Percentiles rank a stretch among this genome's conserved stretches.
These are phyloP conservation scores for Florisuga fusca DNA, from an alignment of 2,797 vertebrate genomes.

Conservation along the genomic window DNA sequence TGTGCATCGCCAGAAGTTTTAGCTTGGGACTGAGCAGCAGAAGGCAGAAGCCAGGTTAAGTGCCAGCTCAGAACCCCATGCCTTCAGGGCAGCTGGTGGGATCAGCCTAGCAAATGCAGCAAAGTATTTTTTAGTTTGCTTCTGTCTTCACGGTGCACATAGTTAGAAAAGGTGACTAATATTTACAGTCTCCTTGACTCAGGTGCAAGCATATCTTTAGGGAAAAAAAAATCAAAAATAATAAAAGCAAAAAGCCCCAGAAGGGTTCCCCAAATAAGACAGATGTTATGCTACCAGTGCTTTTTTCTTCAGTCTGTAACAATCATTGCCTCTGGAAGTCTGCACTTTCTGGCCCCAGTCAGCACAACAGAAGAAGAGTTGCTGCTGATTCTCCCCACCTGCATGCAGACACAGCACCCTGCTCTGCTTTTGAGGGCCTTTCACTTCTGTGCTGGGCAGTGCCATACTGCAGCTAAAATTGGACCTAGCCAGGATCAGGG, in stretches of 20 bases:
- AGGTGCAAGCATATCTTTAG: not conserved
- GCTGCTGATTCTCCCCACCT: not conserved
- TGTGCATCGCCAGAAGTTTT: not conserved
- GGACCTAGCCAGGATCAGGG: not conserved
- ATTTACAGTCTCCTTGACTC: conserved; percentile 3
- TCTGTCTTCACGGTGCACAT: not conserved
- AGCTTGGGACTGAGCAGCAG: not conserved
- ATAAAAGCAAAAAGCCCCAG: not conserved
- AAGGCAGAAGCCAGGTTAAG: not conserved
- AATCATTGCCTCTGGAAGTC: not conserved
- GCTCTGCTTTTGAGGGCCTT: not conserved
- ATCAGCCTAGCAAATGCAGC: not conserved
- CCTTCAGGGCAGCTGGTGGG: not conserved
- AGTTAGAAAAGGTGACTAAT: not conserved
- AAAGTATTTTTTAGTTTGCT: not conserved
- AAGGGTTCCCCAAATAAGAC: conserved; percentile 40
- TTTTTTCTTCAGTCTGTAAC: not conserved
- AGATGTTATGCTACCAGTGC: not conserved
- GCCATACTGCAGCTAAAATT: not conserved
- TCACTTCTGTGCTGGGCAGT: not conserved
- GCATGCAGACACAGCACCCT: not conserved
- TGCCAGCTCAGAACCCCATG: not conserved
- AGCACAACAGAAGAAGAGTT: not conserved
- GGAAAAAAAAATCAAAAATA: not conserved
- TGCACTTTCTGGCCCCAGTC: not conserved